phyloP scores from a whole-genome alignment of 2,113 vertebrate genomes.

The Taxidea taxus region DNA sequence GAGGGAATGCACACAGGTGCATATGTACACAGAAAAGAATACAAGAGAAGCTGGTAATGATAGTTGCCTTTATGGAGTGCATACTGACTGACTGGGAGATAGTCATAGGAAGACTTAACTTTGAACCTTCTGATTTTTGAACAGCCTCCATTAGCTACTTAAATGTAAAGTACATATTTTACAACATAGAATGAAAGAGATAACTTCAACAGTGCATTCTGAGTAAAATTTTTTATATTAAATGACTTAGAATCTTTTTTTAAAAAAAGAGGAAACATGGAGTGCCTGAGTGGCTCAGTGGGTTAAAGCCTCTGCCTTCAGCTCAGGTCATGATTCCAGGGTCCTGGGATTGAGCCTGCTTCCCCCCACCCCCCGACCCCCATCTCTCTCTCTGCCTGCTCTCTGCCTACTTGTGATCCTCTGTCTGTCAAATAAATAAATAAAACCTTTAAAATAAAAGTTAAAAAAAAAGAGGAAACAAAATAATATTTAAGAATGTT shows the following conservation, averaged over 20 bases:
- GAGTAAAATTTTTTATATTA: not conserved
- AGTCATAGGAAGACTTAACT: not conserved
- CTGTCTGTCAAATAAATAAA: too few relatives aligned
- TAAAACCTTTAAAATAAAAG: not conserved
- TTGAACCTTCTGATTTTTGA: not conserved
- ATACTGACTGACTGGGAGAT: not conserved
- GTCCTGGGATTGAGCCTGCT: too few relatives aligned
- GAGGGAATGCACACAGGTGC: not conserved
- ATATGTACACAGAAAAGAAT: not conserved
- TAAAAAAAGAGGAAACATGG: too few relatives aligned
- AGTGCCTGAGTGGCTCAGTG: too few relatives aligned
- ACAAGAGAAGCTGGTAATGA: not conserved
- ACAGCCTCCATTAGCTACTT: not conserved
- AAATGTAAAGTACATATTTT: not conserved
- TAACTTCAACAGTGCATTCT: not conserved
- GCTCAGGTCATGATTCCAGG: too few relatives aligned
- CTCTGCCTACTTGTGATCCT: too few relatives aligned
- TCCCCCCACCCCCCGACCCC: too few relatives aligned
- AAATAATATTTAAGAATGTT: not conserved
- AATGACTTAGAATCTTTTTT: not conserved
- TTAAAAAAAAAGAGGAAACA: not conserved
- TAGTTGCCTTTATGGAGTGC: not conserved
- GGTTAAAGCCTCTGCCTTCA: too few relatives aligned
- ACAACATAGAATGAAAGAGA: not conserved
- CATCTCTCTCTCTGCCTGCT: too few relatives aligned